phyloP scores from a whole-genome alignment of 2,113 vertebrate species.

The Perca flavescens region DNA sequence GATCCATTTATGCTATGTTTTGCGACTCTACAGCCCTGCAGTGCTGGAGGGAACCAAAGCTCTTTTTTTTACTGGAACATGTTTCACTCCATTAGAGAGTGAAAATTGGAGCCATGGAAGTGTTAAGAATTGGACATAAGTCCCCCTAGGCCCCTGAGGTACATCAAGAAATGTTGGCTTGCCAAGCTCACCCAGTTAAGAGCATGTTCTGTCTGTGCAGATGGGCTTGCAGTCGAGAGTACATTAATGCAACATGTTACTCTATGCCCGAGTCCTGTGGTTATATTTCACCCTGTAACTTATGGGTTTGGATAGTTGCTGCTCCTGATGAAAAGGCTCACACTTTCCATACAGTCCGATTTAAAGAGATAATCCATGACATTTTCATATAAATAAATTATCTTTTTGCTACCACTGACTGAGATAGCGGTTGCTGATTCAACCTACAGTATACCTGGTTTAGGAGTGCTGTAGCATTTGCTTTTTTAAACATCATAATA shows the following conservation, averaged over 20 bases:
- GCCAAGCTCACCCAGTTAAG: slow-evolving; percentile 60
- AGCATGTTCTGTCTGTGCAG: slow-evolving; percentile 63
- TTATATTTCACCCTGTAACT: slow-evolving; percentile 19
- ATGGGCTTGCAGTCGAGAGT: slow-evolving; percentile 47
- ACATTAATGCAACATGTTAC: slow-evolving; percentile 66
- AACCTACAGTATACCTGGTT: neutral
- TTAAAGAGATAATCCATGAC: slow-evolving; percentile 29
- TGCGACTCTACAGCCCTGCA: neutral
- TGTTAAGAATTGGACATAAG: slow-evolving; percentile 78
- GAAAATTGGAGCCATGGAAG: slow-evolving; percentile 74
- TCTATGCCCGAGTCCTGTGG: slow-evolving; percentile 19
- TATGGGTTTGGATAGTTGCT: slow-evolving; percentile 1
- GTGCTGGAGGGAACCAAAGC: slow-evolving; percentile 32
- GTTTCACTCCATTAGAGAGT: slow-evolving; percentile 77
- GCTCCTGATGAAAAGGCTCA: slow-evolving; percentile 23
- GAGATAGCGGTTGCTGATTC: neutral
- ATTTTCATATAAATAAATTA: slow-evolving; percentile 26
- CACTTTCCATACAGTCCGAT: neutral
- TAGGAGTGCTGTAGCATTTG: neutral
- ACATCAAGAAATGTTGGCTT: slow-evolving; percentile 60
- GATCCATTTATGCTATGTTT: slow-evolving; percentile 9
- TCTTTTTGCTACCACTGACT: neutral
- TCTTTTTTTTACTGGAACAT: slow-evolving; percentile 50
- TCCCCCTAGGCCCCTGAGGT: slow-evolving; percentile 62
- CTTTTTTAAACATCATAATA: neutral